A percentile compares a stretch with the other conserved stretches of the same genome.
phyloP scores from a whole-genome alignment of 2,797 vertebrate species.

The Varecia variegata region DNA sequence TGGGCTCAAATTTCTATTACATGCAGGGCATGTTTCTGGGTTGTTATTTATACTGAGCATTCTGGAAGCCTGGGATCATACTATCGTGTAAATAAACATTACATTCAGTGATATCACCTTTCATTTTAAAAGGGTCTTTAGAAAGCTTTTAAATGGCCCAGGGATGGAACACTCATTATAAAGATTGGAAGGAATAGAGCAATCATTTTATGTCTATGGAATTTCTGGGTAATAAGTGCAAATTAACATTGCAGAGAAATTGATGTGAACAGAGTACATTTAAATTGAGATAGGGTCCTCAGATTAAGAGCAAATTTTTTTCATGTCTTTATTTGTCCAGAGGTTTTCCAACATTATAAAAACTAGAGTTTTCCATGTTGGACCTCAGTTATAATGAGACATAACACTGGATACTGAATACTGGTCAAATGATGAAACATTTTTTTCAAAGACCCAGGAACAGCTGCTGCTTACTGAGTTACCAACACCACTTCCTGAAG shows the following conservation, averaged over 20 bases:
- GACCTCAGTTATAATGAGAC: not conserved
- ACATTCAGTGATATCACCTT: constrained; percentile 62
- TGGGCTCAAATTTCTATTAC: constrained; percentile 68
- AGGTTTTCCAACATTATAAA: constrained; percentile 19
- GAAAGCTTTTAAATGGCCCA: constrained; percentile 70
- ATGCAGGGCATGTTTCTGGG: constrained; percentile 26
- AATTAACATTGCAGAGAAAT: constrained; percentile 53
- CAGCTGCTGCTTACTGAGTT: constrained; percentile 70
- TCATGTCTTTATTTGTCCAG: not conserved
- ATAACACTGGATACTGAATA: not conserved
- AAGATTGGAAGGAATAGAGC: constrained; percentile 35
- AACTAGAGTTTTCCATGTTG: not conserved
- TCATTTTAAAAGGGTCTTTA: constrained; percentile 75
- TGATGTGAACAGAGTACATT: not conserved
- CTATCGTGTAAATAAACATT: constrained; percentile 71
- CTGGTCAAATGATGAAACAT: constrained; percentile 6
- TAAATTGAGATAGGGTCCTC: not conserved
- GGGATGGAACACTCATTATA: constrained; percentile 47
- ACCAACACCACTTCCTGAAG: constrained; percentile 62
- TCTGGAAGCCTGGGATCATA: constrained; percentile 64
- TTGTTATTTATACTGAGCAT: constrained; percentile 56
- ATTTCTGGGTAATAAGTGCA: constrained; percentile 68
- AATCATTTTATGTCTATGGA: constrained; percentile 36
- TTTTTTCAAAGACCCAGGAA: constrained; percentile 37
- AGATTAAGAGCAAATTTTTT: not conserved